Evolutionary conservation across 2,797 vertebrate genomes (phyloP).

Genomic region (Pachyuromys duprasi): DNA sequence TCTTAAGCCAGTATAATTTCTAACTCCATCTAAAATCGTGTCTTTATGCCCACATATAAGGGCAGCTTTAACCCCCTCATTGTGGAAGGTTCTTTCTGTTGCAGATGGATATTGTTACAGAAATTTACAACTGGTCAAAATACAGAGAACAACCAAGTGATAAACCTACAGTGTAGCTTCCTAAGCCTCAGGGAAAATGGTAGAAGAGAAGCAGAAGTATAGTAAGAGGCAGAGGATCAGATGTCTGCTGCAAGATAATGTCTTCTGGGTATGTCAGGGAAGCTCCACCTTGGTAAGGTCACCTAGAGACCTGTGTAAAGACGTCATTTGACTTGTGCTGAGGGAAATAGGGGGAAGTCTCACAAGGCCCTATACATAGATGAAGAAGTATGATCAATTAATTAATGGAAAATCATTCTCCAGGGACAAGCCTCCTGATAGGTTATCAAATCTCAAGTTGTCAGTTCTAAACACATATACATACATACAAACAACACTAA

Average conservation of each 20-base stretch:
- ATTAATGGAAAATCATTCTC: background rate
- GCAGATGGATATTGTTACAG: background rate
- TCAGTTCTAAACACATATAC: background rate
- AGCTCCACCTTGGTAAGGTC: background rate
- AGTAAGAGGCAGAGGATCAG: background rate
- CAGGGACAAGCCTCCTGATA: background rate
- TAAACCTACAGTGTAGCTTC: background rate
- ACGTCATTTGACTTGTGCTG: too few relatives aligned
- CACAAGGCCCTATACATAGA: background rate
- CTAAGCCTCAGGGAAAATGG: background rate
- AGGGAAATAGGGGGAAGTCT: background rate
- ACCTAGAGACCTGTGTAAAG: background rate
- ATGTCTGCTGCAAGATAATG: background rate
- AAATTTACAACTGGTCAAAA: background rate
- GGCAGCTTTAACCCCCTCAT: background rate
- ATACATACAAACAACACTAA: background rate
- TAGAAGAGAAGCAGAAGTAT: background rate
- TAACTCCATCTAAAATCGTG: background rate
- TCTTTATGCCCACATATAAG: background rate
- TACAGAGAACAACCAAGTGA: background rate
- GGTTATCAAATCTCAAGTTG: background rate
- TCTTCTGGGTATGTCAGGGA: background rate
- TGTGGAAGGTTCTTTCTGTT: background rate
- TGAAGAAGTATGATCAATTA: background rate
- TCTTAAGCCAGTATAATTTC: background rate